A percentile compares a stretch with the other conserved stretches of the same genome.
Evolutionary conservation across 2,113 vertebrate genomes (phyloP).

Genomic region (Phaethon lepturus): DNA sequence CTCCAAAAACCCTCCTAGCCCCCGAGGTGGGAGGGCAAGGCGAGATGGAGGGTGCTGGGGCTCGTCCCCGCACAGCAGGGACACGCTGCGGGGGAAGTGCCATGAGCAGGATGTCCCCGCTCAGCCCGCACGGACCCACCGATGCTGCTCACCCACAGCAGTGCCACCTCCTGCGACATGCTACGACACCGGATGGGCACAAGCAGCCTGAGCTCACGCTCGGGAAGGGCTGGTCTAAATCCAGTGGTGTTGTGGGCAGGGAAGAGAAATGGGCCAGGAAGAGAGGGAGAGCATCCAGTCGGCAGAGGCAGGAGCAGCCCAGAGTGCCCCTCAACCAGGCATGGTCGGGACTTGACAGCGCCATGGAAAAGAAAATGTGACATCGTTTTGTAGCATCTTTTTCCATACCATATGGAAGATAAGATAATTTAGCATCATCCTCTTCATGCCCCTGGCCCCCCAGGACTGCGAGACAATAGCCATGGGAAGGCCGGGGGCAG

Average conservation of each 20-base stretch:
- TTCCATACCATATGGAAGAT: not conserved
- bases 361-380: not conserved
- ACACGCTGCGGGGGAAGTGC: not conserved
- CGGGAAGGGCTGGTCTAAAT: not conserved
- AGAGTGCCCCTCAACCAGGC: not conserved
- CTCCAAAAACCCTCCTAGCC: not conserved
- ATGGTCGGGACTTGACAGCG: not conserved
- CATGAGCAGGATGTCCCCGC: rapidly evolving
- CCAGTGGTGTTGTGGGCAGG: not conserved
- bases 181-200: rapidly evolving
- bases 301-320: not conserved
- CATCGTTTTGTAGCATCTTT: not conserved
- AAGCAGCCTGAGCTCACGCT: not conserved
- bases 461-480: not conserved
- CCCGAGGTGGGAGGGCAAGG: not conserved
- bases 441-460: not conserved
- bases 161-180: not conserved
- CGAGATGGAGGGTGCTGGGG: not conserved
- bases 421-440: not conserved
- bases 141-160: not conserved
- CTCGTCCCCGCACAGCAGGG: rapidly evolving
- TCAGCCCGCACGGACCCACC: rapidly evolving
- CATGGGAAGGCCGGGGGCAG: not conserved
- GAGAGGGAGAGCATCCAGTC: not conserved
- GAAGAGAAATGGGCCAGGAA: not conserved